A percentile compares a stretch with the other conserved stretches of the same genome.
Evolutionary conservation across 2,113 vertebrate genomes (phyloP).

Genomic region (Paracyprichromis sp.): DNA sequence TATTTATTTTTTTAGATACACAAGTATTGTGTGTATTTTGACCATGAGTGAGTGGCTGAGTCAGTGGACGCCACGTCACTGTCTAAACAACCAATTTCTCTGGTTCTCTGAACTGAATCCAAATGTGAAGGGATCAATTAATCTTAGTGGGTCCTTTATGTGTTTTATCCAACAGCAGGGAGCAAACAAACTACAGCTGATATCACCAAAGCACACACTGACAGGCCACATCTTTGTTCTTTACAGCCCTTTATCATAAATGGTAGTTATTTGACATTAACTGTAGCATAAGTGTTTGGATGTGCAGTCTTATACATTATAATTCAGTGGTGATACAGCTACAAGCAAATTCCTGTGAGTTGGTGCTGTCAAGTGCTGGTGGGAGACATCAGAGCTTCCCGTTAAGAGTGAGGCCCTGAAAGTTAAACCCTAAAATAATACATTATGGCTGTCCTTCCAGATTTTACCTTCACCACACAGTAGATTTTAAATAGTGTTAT

Average conservation of each 20-base stretch:
- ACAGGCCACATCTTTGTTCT: background rate
- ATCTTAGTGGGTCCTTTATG: constrained; percentile 47
- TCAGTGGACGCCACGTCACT: background rate
- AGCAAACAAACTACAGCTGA: constrained; percentile 11
- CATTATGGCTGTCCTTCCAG: background rate
- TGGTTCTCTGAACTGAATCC: constrained; percentile 58
- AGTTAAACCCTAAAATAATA: background rate
- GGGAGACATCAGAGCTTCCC: background rate
- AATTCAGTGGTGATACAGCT: background rate
- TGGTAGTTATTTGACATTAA: background rate
- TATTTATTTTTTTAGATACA: background rate
- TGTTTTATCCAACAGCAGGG: constrained; percentile 36
- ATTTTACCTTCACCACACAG: background rate
- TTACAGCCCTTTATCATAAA: background rate
- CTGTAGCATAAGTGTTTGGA: background rate
- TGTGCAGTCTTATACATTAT: background rate
- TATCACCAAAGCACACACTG: background rate
- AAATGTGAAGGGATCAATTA: constrained; percentile 62
- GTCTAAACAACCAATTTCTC: constrained; percentile 62
- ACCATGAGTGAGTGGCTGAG: background rate
- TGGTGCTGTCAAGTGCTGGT: background rate
- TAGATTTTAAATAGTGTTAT: background rate
- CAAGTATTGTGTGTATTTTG: background rate
- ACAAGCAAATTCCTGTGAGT: background rate
- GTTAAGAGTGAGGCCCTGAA: background rate